Percentiles rank a stretch among this genome's conserved stretches.
phyloP scores from a whole-genome alignment of 2,888 invertebrate genomes.

The Caenorhabditis sp. region DNA sequence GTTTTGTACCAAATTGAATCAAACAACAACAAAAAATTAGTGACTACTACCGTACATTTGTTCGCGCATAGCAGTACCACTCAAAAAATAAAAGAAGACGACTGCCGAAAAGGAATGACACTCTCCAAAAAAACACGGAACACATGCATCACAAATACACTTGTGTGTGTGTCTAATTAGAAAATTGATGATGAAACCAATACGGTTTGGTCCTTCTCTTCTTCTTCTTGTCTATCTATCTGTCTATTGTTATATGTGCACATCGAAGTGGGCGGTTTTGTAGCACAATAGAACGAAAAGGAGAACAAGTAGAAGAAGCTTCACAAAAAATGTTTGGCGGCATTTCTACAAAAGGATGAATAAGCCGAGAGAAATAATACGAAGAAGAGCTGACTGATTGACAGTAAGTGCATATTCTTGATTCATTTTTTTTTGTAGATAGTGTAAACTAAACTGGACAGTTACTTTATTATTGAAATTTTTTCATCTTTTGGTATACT shows the following conservation, averaged over 20 bases:
- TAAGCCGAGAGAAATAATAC: not conserved
- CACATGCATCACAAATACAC: not conserved
- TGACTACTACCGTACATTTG: not conserved
- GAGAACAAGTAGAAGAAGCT: not conserved
- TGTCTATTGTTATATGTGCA: not conserved
- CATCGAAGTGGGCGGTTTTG: not conserved
- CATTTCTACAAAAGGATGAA: not conserved
- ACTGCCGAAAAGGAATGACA: not conserved
- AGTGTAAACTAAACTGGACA: not conserved
- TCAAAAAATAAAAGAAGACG: not conserved
- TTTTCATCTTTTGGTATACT: not conserved
- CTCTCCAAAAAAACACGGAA: not conserved
- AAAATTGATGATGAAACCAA: constrained; percentile 3
- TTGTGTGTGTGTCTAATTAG: not conserved
- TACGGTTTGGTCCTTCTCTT: not conserved
- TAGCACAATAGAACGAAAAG: not conserved
- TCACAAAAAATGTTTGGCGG: not conserved
- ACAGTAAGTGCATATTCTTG: not conserved
- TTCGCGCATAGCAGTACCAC: constrained; percentile 2
- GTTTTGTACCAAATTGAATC: not conserved
- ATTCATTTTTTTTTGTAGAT: not conserved
- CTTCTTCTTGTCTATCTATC: not conserved
- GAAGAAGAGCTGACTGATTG: not conserved
- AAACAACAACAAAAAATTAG: not conserved
- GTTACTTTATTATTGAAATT: not conserved